Evolutionary conservation across 1,140 invertebrate species (phyloP).

Genomic region (Trichomalopsis sarcophagae): DNA sequence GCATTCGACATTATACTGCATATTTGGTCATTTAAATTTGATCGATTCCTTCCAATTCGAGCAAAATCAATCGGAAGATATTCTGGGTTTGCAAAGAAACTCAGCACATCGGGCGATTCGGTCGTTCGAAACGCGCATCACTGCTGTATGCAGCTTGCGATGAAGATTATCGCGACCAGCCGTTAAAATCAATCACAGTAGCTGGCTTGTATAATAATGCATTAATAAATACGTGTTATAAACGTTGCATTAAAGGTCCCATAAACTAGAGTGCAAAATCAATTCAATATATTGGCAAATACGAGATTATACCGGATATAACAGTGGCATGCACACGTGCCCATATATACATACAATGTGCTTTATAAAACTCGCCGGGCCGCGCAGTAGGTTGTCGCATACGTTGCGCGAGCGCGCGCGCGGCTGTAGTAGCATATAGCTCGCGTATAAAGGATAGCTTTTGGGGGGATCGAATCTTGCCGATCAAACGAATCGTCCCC

Average conservation of each 20-base stretch:
- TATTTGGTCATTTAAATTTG: neutral
- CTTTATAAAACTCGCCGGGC: neutral
- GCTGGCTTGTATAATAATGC: neutral
- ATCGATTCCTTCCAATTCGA: neutral
- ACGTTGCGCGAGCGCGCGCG: neutral
- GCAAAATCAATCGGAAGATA: neutral
- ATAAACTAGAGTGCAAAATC: neutral
- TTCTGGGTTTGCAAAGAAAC: neutral
- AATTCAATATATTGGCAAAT: slow-evolving; percentile 1
- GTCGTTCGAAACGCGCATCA: neutral
- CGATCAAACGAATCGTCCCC: slow-evolving; percentile 48
- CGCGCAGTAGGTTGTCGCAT: neutral
- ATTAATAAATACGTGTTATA: neutral
- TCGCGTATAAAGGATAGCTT: slow-evolving; percentile 33
- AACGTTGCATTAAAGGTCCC: neutral
- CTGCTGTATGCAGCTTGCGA: neutral
- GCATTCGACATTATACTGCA: neutral
- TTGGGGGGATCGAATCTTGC: slow-evolving; percentile 36
- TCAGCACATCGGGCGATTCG: neutral
- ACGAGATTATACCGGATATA: neutral
- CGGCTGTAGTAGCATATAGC: neutral
- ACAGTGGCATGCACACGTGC: neutral
- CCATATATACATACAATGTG: neutral
- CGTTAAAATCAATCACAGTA: neutral
- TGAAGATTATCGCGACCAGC: neutral